These are phyloP conservation scores for Dicaeum eximium DNA, from an alignment of 2,113 vertebrate species.

Conservation along the genomic window DNA sequence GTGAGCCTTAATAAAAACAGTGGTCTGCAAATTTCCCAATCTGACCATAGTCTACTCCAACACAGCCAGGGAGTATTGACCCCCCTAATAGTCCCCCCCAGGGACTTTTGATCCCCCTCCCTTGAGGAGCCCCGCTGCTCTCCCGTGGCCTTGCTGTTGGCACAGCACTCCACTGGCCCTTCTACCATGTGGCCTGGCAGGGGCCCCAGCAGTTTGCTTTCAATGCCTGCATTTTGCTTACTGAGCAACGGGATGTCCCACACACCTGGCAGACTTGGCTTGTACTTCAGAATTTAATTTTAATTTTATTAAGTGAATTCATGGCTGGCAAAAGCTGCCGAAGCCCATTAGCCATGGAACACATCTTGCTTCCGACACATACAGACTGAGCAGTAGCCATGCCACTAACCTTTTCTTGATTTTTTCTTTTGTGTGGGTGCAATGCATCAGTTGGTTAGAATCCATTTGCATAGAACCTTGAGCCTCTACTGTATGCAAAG, in stretches of 20 bases:
- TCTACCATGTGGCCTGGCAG: background rate
- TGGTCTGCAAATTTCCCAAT: background rate
- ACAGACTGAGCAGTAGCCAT: background rate
- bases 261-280: conserved; percentile 12
- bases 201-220: background rate
- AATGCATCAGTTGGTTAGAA: background rate
- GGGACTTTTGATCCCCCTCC: no score
- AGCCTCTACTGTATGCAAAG: background rate
- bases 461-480: background rate
- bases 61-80: background rate
- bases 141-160: background rate
- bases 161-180: background rate
- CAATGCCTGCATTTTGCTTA: background rate
- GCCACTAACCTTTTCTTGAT: background rate
- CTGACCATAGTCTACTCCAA: background rate
- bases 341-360: background rate
- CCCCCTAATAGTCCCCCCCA: no score
- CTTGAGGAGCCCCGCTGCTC: background rate
- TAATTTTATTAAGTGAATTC: conserved; percentile 50
- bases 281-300: conserved; percentile 29
- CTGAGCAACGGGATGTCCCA: background rate
- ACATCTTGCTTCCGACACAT: background rate
- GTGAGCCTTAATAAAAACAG: background rate
- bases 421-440: background rate
- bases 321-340: background rate